phyloP scores from a whole-genome alignment of 2,797 vertebrate species.

The Phyllotis vaccarum region DNA sequence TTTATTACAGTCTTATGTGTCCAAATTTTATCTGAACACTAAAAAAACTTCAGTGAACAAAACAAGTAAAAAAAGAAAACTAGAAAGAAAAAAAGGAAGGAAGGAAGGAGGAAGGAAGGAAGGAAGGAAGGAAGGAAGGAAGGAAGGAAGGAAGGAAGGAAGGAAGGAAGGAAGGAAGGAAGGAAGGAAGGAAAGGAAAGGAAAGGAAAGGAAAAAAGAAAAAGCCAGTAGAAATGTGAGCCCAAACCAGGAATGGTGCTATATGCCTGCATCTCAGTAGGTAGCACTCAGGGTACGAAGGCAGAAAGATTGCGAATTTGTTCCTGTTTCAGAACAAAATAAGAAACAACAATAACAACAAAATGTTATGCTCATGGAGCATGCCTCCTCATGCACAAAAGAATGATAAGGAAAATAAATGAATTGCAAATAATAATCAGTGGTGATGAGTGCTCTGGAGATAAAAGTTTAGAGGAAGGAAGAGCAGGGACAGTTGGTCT shows the following conservation, averaged over 20 bases:
- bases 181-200: background rate
- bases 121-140: background rate
- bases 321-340: background rate
- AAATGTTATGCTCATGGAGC: background rate
- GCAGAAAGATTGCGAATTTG: background rate
- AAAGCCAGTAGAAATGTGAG: background rate
- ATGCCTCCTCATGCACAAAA: background rate
- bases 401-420: slow-evolving; percentile 18
- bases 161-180: fast-evolving
- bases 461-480: background rate
- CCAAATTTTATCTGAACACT: background rate
- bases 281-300: background rate
- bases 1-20: slow-evolving; percentile 47
- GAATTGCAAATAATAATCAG: background rate
- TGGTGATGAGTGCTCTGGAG: background rate
- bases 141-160: background rate
- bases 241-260: background rate
- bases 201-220: too few relatives aligned
- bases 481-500: background rate
- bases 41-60: background rate
- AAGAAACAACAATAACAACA: background rate
- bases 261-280: background rate
- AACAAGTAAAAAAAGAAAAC: background rate
- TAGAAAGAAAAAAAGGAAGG: background rate
- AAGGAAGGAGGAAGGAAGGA: background rate